These are phyloP conservation scores for Parotocinclus haroldoi DNA, from an alignment of 2,797 vertebrate genomes.

Conservation along the genomic window DNA sequence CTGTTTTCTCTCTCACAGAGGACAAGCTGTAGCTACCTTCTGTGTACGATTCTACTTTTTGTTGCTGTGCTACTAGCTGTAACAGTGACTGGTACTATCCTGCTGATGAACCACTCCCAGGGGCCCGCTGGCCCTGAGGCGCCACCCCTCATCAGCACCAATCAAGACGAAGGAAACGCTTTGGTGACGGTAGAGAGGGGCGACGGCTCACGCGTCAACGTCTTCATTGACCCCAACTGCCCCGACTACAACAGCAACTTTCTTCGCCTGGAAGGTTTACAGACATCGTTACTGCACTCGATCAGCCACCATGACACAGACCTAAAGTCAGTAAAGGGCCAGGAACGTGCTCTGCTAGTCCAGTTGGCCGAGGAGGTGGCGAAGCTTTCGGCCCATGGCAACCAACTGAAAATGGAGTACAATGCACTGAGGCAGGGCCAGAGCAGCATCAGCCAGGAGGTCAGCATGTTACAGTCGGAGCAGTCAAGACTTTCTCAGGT, in stretches of 20 bases:
- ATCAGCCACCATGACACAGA: slow-evolving; percentile 71
- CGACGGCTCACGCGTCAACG: slow-evolving; percentile 90
- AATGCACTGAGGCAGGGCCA: slow-evolving; percentile 78
- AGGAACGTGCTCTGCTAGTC: slow-evolving; percentile 72
- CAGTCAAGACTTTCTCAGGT: slow-evolving; percentile 84
- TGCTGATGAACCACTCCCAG: slow-evolving; percentile 93
- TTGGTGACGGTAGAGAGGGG: slow-evolving; percentile 92
- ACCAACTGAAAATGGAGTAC: slow-evolving; percentile 76
- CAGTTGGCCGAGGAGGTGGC: slow-evolving; percentile 78
- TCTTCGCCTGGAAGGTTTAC: slow-evolving; percentile 79
- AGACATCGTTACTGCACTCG: slow-evolving; percentile 72
- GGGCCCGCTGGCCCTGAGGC: slow-evolving; percentile 81
- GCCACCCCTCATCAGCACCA: slow-evolving; percentile 88
- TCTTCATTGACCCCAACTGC: slow-evolving; percentile 96
- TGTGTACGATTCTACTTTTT: slow-evolving; percentile 90
- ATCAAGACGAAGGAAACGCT: slow-evolving; percentile 87
- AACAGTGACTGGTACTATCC: slow-evolving; percentile 86
- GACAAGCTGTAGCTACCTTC: slow-evolving; percentile 87
- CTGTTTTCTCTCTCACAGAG: slow-evolving; percentile 67
- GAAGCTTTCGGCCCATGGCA: slow-evolving; percentile 71
- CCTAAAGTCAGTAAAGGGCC: slow-evolving; percentile 64
- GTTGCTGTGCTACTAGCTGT: slow-evolving; percentile 88
- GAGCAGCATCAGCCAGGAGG: slow-evolving; percentile 74
- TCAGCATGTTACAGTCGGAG: slow-evolving; percentile 77
- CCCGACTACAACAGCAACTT: slow-evolving; percentile 77